Conservation (phyloP, 1,140 invertebrate genomes). For the Drosophila dunni region DNA sequence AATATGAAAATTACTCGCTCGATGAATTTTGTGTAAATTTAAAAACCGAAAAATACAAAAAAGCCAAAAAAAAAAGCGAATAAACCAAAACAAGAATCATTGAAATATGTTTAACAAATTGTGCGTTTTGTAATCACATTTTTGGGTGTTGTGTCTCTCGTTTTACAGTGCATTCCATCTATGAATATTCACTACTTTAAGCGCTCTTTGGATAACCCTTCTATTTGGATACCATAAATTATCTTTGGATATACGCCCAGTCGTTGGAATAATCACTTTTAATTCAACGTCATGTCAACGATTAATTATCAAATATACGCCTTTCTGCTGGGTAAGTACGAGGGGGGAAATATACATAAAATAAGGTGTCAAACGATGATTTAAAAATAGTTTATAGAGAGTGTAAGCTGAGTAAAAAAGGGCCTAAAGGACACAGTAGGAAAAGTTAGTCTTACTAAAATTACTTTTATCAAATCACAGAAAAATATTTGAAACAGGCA, state of each 20-base stretch:
- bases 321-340: constrained; percentile 65
- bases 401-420: not conserved
- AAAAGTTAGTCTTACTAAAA: too few relatives aligned
- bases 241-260: constrained; percentile 37
- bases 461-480: too few relatives aligned
- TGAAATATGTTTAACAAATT: constrained; percentile 45
- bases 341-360: not conserved
- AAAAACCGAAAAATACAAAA: constrained; percentile 13
- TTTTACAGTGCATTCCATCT: constrained; percentile 78
- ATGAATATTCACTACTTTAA: constrained; percentile 66
- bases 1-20: constrained; percentile 61
- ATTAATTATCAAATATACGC: constrained; percentile 56
- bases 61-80: constrained; percentile 12
- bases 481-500: too few relatives aligned
- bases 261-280: constrained; percentile 53
- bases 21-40: constrained; percentile 62
- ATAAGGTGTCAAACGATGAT: not conserved
- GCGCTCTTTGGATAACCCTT: constrained; percentile 72
- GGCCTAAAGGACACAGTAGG: too few relatives aligned
- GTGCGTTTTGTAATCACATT: constrained; percentile 63
- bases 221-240: constrained; percentile 59
- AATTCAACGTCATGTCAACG: constrained; percentile 52
- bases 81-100: not conserved
- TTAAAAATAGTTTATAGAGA: not conserved
- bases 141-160: constrained; percentile 62